These are phyloP conservation scores for Scaptomyza parva DNA, from an alignment of 2,888 invertebrate genomes.

Conservation along the genomic window DNA sequence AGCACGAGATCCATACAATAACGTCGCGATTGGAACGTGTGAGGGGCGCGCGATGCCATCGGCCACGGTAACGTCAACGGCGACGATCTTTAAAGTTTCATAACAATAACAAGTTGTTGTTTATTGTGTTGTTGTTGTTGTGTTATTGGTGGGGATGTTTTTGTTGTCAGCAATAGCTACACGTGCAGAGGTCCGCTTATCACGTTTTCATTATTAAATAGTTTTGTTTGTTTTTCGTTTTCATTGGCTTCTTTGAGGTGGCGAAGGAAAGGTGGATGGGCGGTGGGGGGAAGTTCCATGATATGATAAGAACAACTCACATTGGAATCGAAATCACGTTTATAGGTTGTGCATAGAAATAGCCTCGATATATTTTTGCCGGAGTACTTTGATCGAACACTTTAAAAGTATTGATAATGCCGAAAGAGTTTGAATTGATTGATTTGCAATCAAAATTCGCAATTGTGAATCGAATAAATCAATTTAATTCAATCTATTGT, in stretches of 20 bases:
- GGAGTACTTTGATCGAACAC: constrained; percentile 19
- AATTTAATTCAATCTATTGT: not conserved
- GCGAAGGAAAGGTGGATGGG: not conserved
- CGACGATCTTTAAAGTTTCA: constrained; percentile 31
- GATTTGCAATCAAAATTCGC: not conserved
- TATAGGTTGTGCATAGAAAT: constrained; percentile 34
- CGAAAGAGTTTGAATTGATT: not conserved
- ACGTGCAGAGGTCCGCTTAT: constrained; percentile 39
- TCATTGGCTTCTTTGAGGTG: not conserved
- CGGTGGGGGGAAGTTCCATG: not conserved
- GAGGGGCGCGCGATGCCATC: constrained; percentile 9
- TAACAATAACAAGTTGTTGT: constrained; percentile 37
- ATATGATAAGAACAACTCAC: not conserved
- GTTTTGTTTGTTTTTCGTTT: constrained; percentile 15
- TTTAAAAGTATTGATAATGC: constrained; percentile 4
- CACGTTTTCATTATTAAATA: constrained; percentile 22
- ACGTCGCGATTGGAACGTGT: constrained; percentile 51
- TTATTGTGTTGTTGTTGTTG: constrained; percentile 13
- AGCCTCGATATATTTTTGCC: constrained; percentile 21
- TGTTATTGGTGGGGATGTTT: too few relatives aligned
- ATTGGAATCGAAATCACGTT: constrained; percentile 36
- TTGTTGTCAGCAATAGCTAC: constrained; percentile 19
- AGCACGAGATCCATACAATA: constrained; percentile 73
- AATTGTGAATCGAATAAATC: not conserved
- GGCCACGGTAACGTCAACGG: not conserved